Base-by-base conservation (phyloP, 1,140 invertebrate genomes). In the Chlorops oryzae region DNA sequence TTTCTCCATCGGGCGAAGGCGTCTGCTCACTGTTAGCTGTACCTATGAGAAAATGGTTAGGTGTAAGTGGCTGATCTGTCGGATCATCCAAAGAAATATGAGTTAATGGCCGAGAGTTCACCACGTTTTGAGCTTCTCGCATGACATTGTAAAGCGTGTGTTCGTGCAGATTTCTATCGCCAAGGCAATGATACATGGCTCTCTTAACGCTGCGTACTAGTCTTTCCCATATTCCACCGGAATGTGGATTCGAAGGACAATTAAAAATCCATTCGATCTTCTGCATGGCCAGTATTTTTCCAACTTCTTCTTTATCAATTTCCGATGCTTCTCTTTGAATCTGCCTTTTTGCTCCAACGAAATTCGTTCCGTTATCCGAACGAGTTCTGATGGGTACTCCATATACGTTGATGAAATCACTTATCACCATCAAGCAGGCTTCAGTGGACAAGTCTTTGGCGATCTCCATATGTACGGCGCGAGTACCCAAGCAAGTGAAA, bases 181-280 rank as follows among this genome's bases (percentile, higher is more conserved):
- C 39, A 1, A 66, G 43, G 0, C 50, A 55, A 0, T 48, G 45
- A 12, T 27, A 10, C 5, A 67, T 49, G 0, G 57, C 61, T 3
- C 15, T 47, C 38, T 65, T 63, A 2, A 61, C 55, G 7, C 53
- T 49, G 1, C 52, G 41, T 5, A 64, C 52, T 0, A 61, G 9
- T 1, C 56, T 24, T 35, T 69, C 61, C 65, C 67, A 63, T 13
- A 49, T 24, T 15, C 63, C 63, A 12, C 49, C 53, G 20, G 49
- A 24, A 34, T 35, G 40, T 9, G 53, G 47, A 32, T 54, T 42
- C n/a, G 24, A n/a, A 21, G 49, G 48, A 25, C 37, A 37, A 46
- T 51, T 51, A 20, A 47, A 55, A 5, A 32, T n/a, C 53, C 48
- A 51, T 10, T 55, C 46, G 9, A 55, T 55, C 25, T 34, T 34